Evolutionary conservation across 2,888 invertebrate species (phyloP), one percentile per base, ranked within the genome.

Genomic region (Liopterus haemorrhoidalis): DNA sequence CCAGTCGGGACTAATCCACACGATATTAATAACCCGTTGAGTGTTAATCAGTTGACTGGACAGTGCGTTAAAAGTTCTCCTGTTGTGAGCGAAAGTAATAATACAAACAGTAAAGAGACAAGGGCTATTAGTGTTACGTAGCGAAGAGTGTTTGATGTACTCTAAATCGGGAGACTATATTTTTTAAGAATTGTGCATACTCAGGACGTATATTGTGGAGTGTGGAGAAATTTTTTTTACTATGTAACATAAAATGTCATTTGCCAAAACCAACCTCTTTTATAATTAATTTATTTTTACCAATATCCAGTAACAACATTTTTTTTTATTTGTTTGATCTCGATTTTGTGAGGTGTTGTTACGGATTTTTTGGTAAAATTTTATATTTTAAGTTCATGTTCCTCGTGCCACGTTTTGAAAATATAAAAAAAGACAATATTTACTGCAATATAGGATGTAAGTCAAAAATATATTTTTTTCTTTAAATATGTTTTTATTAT

Each of bases 1-100:
- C 91, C 91, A 28, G 89, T 91, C 45, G 91, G 91, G 48, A 89
- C 90, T 33, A 91, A 91, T 71, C 91, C 91, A 28, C 82, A 89
- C 57, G 91, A 92, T 71, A 83, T 87, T 54, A 92, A 92, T 72
- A 91, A 92, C 73, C 92, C 92, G 45, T 74, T 92, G 30, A 90
- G 88, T 67, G 89, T 92, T 47, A 90, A 90, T 61, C 90, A 91
- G 70, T 73, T 92, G 56, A 90, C 89, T 49, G 86, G 86, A 57
- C 83, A 84, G 63, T 69, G 69, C 54, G 61, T 65, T 38, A 59
- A 66, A 52, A 67, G 63, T 27, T 47, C 47, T 20, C 35, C 39
- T 19, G 32, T 31, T 33, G 48, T 43, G 54, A 57, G 52, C 46
- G 65, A 66, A 54, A 27, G 33, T 30, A 39, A 33, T 16, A 64